Conservation (phyloP, 2,888 invertebrate genomes). For the Choreutis nemorana region DNA sequence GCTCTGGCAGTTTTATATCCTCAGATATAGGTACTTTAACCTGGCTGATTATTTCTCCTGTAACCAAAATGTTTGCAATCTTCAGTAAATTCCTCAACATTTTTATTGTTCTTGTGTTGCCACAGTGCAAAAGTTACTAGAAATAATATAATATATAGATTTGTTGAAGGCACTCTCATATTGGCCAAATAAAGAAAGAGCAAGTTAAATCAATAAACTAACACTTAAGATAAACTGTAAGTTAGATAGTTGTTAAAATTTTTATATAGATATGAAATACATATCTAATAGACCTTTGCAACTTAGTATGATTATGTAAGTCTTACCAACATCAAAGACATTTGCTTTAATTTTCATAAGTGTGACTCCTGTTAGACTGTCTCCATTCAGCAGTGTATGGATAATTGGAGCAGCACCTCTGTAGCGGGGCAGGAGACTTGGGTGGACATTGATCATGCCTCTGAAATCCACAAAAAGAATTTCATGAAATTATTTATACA, state of each 20-base stretch:
- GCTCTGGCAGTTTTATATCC: slow-evolving; percentile 70
- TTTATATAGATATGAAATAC: neutral
- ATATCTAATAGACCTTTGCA: slow-evolving; percentile 16
- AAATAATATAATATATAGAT: neutral
- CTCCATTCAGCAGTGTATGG: slow-evolving; percentile 85
- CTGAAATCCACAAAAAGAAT: slow-evolving; percentile 43
- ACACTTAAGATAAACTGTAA: too few relatives aligned
- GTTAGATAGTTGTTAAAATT: neutral
- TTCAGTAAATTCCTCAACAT: too few relatives aligned
- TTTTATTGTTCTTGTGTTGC: too few relatives aligned
- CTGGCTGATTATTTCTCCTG: slow-evolving; percentile 70
- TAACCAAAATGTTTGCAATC: too few relatives aligned
- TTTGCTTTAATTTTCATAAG: slow-evolving; percentile 87
- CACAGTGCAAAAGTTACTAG: too few relatives aligned
- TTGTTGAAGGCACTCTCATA: too few relatives aligned
- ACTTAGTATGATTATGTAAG: neutral
- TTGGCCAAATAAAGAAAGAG: too few relatives aligned
- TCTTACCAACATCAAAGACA: slow-evolving; percentile 80
- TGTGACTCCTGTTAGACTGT: slow-evolving; percentile 81
- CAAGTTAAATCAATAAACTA: too few relatives aligned
- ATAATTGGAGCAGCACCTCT: slow-evolving; percentile 93
- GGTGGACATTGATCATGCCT: slow-evolving; percentile 94
- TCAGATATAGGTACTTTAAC: slow-evolving; percentile 58
- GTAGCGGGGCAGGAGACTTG: slow-evolving; percentile 90
- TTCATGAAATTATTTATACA: neutral